Base-by-base conservation (phyloP, 2,113 vertebrate species). In the Campylomormyrus tamandua region DNA sequence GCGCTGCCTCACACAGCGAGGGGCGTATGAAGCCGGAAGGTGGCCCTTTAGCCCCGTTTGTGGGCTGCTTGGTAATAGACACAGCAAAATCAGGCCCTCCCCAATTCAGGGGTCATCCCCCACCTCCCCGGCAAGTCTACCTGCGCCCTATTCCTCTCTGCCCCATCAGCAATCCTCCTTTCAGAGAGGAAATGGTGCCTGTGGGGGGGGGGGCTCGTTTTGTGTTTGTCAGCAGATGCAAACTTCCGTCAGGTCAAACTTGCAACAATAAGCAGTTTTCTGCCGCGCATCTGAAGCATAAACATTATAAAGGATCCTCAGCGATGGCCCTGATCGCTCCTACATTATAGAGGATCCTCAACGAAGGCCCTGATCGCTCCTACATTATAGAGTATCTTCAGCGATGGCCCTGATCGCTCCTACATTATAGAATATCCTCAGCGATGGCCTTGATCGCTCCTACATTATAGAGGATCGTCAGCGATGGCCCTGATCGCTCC, bases 91-190 rank as follows among this genome's bases (percentile, higher is more conserved):
- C 48, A 5, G 48, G 48, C 39, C n/a, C 1, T 13, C 80, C 42
- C 15, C 39, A 83, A 35, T n/a, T 52, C 46, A 31, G 27, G 45
- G 24, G 48, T 15, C 27, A 39, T 0, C 31, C 27, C 70, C 70
- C 31, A 0, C 2, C 1, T 13, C 70, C 70, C 35, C 13, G 35
- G 74, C 15, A 80, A 7, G 0, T 35, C 74, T 17, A 19, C 74
- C 35, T 42, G 74, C 35, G 10, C 92, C 90, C 93, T 91, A 90
- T 87, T 56, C 80, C 91, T 74, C 66, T 35, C 90, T 90, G 87
- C 85, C 39, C 50, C 52, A 39, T 84, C 89, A 84, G 89, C 89
- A n/a, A 45, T 46, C 50, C 3, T 53, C 50, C 45, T n/a, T 24
- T 45, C 19, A 11, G 85, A 62, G 35, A 88, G 31, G 83, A 45